Evolutionary conservation across 2,113 vertebrate genomes (phyloP).

Genomic region (Mus spicilegus): DNA sequence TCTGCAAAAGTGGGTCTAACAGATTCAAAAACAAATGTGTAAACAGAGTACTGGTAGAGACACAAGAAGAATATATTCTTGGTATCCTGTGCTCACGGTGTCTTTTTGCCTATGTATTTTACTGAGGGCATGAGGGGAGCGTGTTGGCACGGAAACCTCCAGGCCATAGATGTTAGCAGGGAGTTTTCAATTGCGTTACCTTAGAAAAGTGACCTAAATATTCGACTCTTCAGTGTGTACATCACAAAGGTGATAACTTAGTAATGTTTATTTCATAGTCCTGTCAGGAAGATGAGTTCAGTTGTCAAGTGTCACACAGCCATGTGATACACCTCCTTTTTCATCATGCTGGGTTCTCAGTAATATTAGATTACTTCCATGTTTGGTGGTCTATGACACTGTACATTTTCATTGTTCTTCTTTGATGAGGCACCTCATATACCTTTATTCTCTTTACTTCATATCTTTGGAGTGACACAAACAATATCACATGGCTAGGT

Average conservation of each 20-base stretch:
- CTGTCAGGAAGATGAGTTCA: neutral
- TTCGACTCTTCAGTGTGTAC: neutral
- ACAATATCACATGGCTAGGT: neutral
- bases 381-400: neutral
- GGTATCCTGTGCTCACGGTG: accelerated
- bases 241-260: neutral
- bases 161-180: neutral
- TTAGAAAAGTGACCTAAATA: neutral
- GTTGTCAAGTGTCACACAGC: neutral
- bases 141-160: neutral
- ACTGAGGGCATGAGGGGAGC: accelerated
- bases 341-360: neutral
- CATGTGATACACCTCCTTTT: neutral
- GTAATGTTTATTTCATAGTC: neutral
- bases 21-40: neutral
- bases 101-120: neutral
- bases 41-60: neutral
- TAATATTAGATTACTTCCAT: neutral
- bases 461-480: neutral
- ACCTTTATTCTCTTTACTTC: neutral
- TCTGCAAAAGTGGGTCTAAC: neutral
- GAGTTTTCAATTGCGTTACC: neutral
- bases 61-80: neutral
- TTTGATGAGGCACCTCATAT: neutral
- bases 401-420: neutral